phyloP scores from a whole-genome alignment of 2,797 vertebrate genomes.

The Caiman crocodilus region DNA sequence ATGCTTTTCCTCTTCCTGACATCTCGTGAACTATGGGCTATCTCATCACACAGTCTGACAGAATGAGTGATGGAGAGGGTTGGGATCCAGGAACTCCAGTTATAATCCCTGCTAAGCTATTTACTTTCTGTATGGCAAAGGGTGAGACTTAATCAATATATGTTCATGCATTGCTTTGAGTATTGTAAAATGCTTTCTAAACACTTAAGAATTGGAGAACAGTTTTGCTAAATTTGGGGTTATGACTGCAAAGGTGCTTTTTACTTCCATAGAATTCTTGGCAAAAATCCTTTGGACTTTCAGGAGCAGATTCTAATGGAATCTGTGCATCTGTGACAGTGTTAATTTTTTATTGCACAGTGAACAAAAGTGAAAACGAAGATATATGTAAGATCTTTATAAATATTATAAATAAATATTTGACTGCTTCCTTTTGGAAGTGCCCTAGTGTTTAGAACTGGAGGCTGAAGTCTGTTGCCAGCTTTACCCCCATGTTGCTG shows the following conservation, averaged over 20 bases:
- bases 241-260: neutral
- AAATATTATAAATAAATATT: too few species aligned
- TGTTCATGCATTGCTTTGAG: neutral
- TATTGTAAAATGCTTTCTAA: neutral
- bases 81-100: neutral
- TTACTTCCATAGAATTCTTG: neutral
- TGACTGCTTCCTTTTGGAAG: too few species aligned
- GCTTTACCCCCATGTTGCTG: neutral
- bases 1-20: neutral
- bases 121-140: neutral
- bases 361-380: neutral
- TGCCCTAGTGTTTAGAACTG: neutral
- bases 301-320: neutral
- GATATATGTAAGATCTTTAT: neutral
- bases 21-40: neutral
- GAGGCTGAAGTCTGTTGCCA: neutral
- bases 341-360: neutral
- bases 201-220: too few species aligned
- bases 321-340: neutral
- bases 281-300: neutral
- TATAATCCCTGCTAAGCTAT: neutral
- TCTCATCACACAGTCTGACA: neutral
- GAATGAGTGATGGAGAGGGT: neutral
- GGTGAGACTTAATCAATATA: neutral
- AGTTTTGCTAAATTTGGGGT: neutral